These are phyloP conservation scores for Cyphomyrus discorhynchus DNA, from an alignment of 2,113 vertebrate genomes.

Conservation along the genomic window DNA sequence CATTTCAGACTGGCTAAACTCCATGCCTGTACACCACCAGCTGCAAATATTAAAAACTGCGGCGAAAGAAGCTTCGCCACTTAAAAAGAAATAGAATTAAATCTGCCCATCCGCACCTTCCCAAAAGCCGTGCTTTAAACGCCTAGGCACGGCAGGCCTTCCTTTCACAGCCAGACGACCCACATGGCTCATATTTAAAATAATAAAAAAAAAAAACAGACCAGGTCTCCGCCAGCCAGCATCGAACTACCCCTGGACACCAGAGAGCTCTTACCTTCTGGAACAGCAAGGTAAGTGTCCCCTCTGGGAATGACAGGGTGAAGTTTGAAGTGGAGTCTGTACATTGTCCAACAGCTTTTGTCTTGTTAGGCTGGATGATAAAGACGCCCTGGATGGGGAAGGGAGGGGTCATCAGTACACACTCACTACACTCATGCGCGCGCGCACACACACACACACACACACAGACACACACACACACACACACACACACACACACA, in stretches of 20 bases:
- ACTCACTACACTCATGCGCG: background rate
- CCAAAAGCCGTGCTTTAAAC: background rate
- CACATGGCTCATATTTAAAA: background rate
- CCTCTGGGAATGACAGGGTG: conserved; percentile 33
- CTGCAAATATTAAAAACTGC: conserved; percentile 11
- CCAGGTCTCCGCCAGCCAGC: background rate
- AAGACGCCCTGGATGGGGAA: conserved; percentile 40
- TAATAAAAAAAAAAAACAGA: background rate
- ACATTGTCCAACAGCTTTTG: conserved; percentile 19
- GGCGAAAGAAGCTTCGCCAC: conserved; percentile 34
- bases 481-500: no score
- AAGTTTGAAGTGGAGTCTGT: background rate
- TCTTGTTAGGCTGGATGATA: conserved; percentile 39
- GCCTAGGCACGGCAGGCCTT: background rate
- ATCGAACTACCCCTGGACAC: background rate
- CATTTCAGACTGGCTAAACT: background rate
- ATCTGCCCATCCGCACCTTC: background rate
- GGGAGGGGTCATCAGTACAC: background rate
- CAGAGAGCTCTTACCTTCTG: conserved; percentile 43
- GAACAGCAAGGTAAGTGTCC: conserved; percentile 43
- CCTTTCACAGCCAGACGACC: background rate
- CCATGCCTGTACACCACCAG: conserved; percentile 12
- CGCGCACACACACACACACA: background rate
- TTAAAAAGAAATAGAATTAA: background rate
- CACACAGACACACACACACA: no score